phyloP scores from a whole-genome alignment of 1,140 invertebrate species.

The Sminthurides bifidus region DNA sequence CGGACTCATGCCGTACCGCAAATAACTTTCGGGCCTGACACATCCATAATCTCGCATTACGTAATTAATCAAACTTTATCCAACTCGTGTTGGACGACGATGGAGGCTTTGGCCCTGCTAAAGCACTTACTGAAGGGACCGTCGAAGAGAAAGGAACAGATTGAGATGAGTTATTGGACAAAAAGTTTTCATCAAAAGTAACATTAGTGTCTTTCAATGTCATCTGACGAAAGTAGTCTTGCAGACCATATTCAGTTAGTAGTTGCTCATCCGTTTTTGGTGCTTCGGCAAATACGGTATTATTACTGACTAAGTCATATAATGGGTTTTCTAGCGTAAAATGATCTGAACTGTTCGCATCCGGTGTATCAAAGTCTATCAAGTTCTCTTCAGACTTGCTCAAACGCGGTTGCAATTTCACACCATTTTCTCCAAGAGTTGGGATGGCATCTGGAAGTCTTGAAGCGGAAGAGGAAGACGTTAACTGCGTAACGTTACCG shows the following conservation, averaged over 20 bases:
- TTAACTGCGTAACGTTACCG: slow-evolving; percentile 21
- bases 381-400: slow-evolving; percentile 31
- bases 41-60: too few relatives aligned
- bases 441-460: slow-evolving; percentile 9
- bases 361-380: slow-evolving; percentile 30
- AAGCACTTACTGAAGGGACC: too few relatives aligned
- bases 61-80: slow-evolving; percentile 23
- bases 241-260: slow-evolving; percentile 25
- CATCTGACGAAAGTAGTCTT: slow-evolving; percentile 24
- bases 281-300: slow-evolving; percentile 22
- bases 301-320: slow-evolving; percentile 27
- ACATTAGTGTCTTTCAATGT: too few relatives aligned
- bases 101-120: too few relatives aligned
- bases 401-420: slow-evolving; percentile 17
- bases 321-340: slow-evolving; percentile 30
- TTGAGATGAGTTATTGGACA: not conserved
- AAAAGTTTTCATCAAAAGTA: slow-evolving; percentile 1
- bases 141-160: not conserved
- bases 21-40: too few relatives aligned
- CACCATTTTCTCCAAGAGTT: not conserved
- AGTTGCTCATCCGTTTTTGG: slow-evolving; percentile 26
- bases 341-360: slow-evolving; percentile 9
- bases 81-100: slow-evolving; percentile 10
- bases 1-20: too few relatives aligned
- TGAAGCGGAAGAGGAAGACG: slow-evolving; percentile 15